phyloP scores from a whole-genome alignment of 2,113 vertebrate species.

The Dermatemys mawii region DNA sequence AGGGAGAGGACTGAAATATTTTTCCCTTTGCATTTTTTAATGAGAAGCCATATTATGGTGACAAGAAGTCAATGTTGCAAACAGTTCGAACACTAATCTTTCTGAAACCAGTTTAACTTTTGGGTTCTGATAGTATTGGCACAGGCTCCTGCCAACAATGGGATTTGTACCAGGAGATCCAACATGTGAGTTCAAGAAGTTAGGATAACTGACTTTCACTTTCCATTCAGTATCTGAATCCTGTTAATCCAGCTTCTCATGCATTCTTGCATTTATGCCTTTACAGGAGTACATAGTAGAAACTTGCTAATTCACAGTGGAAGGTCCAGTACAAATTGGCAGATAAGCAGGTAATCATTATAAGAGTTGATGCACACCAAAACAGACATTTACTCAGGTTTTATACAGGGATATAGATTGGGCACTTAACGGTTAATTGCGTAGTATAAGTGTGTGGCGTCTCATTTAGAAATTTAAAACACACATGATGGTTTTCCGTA shows the following conservation, averaged over 20 bases:
- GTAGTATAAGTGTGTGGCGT: neutral
- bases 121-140: neutral
- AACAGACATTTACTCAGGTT: neutral
- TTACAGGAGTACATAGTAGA: constrained; percentile 10
- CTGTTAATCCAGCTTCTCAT: constrained; percentile 7
- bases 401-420: neutral
- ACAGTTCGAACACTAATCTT: neutral
- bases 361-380: neutral
- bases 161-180: neutral
- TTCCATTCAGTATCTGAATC: neutral
- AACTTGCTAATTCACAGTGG: neutral
- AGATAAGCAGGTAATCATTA: constrained; percentile 37
- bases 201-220: constrained; percentile 17
- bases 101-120: neutral
- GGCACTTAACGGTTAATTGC: neutral
- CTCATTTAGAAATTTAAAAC: neutral
- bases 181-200: neutral
- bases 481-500: accelerated
- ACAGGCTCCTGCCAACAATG: neutral
- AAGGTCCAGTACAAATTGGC: neutral
- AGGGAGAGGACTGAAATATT: neutral
- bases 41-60: neutral
- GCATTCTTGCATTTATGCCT: neutral
- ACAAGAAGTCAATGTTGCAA: neutral
- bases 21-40: neutral